These are phyloP conservation scores for Cervus canadensis DNA, from an alignment of 2,113 vertebrate genomes.

Conservation along the genomic window DNA sequence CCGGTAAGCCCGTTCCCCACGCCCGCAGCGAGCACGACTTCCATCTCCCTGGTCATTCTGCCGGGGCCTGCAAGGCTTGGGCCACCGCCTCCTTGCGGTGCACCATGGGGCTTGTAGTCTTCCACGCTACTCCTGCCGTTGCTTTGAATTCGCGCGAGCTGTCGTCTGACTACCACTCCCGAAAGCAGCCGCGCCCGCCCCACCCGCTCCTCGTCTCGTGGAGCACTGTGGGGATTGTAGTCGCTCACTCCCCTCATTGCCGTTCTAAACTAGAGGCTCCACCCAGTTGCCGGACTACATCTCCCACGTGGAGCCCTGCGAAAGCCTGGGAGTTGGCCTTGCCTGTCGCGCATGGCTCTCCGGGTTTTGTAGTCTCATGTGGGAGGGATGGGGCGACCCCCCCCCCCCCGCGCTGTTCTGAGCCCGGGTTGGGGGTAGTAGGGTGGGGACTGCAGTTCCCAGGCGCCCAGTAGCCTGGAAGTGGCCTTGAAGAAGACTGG, in stretches of 20 bases:
- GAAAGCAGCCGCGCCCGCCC: background rate
- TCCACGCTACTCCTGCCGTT: background rate
- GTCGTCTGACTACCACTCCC: constrained; percentile 69
- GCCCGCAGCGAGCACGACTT: constrained; percentile 29
- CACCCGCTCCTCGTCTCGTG: background rate
- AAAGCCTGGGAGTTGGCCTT: constrained; percentile 9
- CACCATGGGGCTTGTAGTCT: constrained; percentile 74
- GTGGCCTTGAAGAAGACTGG: background rate
- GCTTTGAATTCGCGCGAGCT: background rate
- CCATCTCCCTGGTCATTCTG: constrained; percentile 57
- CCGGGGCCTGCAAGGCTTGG: constrained; percentile 57
- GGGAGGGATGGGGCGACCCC: background rate
- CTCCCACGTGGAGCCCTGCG: constrained; percentile 4
- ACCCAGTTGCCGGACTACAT: constrained; percentile 50
- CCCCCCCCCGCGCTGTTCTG: background rate
- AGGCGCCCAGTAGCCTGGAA: background rate
- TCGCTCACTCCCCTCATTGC: background rate
- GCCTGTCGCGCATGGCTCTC: background rate
- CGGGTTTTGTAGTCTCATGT: constrained; percentile 41
- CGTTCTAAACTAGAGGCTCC: background rate
- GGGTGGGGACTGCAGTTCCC: background rate
- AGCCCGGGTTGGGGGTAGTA: background rate
- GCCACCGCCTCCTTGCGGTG: constrained; percentile 58
- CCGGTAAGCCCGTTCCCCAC: constrained; percentile 85
- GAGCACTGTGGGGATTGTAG: constrained; percentile 71